Percentiles rank a stretch among this genome's conserved stretches.
These are phyloP conservation scores for Lycodopsis pacificus DNA, from an alignment of 2,797 vertebrate genomes.

Conservation along the genomic window DNA sequence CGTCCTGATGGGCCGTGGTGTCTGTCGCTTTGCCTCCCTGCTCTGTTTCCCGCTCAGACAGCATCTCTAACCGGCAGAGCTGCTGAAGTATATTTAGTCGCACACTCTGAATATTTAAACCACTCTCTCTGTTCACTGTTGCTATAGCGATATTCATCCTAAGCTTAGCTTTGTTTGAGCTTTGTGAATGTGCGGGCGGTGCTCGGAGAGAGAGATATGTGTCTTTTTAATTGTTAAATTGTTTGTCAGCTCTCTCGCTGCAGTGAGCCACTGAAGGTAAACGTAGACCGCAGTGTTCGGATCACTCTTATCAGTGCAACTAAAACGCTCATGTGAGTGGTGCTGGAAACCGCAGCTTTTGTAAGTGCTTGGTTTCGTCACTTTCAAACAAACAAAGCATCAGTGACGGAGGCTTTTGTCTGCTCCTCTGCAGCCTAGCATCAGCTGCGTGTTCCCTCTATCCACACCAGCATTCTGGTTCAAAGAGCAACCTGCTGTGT, in stretches of 20 bases:
- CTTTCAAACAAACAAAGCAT: slow-evolving; percentile 34
- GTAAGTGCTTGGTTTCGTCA: not conserved
- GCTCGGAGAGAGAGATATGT: slow-evolving; percentile 12
- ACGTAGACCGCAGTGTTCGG: not conserved
- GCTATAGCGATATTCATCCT: slow-evolving; percentile 73
- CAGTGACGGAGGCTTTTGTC: slow-evolving; percentile 54
- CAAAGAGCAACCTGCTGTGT: slow-evolving; percentile 56
- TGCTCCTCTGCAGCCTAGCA: slow-evolving; percentile 21
- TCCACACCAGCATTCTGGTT: slow-evolving; percentile 50
- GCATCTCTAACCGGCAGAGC: slow-evolving; percentile 51
- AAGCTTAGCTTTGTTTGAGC: slow-evolving; percentile 61
- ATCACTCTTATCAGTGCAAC: slow-evolving; percentile 12
- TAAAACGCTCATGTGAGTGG: not conserved
- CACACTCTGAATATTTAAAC: slow-evolving; percentile 78
- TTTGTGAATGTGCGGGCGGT: slow-evolving; percentile 38
- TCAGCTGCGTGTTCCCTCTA: slow-evolving; percentile 53
- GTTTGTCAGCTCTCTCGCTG: slow-evolving; percentile 27
- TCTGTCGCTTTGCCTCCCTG: slow-evolving; percentile 33
- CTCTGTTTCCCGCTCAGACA: slow-evolving; percentile 59
- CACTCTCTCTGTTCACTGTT: slow-evolving; percentile 65
- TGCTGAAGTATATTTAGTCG: slow-evolving; percentile 72
- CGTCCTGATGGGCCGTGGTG: not conserved
- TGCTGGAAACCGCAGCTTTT: not conserved
- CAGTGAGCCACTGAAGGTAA: not conserved
- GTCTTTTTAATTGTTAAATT: slow-evolving; percentile 51